Base-by-base conservation (phyloP, 1,140 invertebrate species). In the Drosophila nasuta region DNA sequence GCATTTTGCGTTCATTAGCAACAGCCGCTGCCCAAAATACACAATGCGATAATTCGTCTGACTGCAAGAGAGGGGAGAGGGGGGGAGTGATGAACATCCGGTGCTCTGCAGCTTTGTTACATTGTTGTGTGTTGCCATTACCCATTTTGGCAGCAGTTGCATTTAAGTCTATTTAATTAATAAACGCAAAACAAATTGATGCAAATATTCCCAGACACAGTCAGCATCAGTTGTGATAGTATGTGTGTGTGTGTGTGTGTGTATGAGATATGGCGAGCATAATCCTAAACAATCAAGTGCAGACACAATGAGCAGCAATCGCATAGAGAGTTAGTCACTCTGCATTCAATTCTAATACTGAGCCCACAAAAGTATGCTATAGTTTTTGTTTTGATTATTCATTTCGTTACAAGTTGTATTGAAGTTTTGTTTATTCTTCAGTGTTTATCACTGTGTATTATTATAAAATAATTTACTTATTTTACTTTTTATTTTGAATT, bases 111-210 rank as follows among this genome's bases (percentile, higher is more conserved):
- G 20, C 62, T 45, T 62, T 62, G 59, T 13, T 33, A 52, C 52
- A 63, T 59, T 65, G 51, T 66, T 54, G 20, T 25, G 20, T 25
- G 33, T 43, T 52, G 33, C 54, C 75, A 63, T 46, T 69, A 52
- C 43, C 58, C 49, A 58, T 72, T 41, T 69, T 70, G 75, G 80
- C 80, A 78, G 45, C 58, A 71, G 66, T 65, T 79, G 82, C 71
- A 69, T 85, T 86, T 86, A 79, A 77, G 71, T 81, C 52, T 63
- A 79, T 77, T 85, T 69, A 86, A 81, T 85, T 81, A 85, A 85
- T 85, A 78, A 85, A 71, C 59, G 46, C 71, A 56, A 64, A 81
- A 78, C 66, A 77, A 76, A 63, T 72, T 65, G 60, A 77, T 43
- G 63, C 81, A 66, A 71, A 76, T 72, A 62, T 51, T 20, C 59